phyloP scores from a whole-genome alignment of 2,113 vertebrate species.

The Loxodonta africana region DNA sequence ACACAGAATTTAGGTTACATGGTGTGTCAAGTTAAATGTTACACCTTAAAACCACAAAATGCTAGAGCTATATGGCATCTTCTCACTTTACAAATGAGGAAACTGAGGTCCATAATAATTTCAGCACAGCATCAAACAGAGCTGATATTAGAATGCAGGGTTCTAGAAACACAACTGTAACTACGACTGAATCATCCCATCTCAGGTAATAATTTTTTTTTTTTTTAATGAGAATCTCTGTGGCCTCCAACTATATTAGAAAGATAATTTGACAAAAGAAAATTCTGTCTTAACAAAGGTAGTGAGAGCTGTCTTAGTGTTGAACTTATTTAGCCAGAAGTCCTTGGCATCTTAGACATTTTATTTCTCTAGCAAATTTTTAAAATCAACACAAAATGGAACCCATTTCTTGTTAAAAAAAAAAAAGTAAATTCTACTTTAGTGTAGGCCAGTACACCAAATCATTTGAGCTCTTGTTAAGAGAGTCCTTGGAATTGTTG shows the following conservation, averaged over 20 bases:
- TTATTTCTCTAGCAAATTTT: not conserved
- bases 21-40: not conserved
- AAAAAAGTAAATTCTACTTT: not conserved
- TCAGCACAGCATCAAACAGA: not conserved
- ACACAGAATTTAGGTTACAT: not conserved
- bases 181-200: not conserved
- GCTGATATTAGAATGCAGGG: not conserved
- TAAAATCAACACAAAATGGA: not conserved
- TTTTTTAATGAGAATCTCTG: not conserved
- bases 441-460: not conserved
- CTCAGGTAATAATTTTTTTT: not conserved
- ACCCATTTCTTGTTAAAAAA: not conserved
- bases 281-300: not conserved
- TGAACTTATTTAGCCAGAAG: conserved; percentile 28
- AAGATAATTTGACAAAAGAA: conserved; percentile 23
- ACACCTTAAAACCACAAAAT: not conserved
- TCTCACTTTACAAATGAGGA: not conserved
- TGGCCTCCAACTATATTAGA: not conserved
- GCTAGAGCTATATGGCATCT: not conserved
- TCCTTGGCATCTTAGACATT: not conserved
- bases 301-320: not conserved
- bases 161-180: not conserved
- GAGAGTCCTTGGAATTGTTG: not conserved
- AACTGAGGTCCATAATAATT: not conserved
- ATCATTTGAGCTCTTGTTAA: not conserved